Conservation (phyloP, 2,113 vertebrate genomes). For the Leucosticte australis region DNA sequence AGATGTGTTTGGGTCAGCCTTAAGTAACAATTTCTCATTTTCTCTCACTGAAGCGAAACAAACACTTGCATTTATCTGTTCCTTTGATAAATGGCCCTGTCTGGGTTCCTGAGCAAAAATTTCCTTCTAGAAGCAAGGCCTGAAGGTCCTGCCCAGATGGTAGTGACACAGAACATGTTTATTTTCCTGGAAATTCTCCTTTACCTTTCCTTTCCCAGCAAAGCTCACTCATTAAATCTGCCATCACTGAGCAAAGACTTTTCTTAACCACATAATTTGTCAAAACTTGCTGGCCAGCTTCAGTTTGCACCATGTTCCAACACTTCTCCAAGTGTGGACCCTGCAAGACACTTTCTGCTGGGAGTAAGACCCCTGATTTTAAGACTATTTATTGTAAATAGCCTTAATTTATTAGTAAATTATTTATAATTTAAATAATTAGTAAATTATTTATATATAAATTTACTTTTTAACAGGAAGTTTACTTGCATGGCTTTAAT, state of each 20-base stretch:
- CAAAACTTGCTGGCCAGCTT: background rate
- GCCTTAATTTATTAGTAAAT: too few species aligned
- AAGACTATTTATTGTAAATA: background rate
- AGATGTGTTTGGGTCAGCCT: slow-evolving; percentile 37
- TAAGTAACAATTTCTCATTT: slow-evolving; percentile 25
- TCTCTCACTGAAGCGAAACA: slow-evolving; percentile 29
- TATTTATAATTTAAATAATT: too few species aligned
- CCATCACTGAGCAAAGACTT: background rate
- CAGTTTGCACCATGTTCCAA: rapidly evolving
- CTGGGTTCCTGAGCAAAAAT: background rate
- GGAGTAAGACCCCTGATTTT: background rate
- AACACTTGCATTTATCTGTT: background rate
- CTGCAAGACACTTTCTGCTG: background rate
- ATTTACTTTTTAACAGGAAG: background rate
- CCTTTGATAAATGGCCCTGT: background rate
- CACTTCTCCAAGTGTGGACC: background rate
- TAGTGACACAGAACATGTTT: background rate
- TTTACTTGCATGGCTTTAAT: background rate
- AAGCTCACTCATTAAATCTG: background rate
- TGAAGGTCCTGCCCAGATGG: background rate
- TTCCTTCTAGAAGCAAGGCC: background rate
- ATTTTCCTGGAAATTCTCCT: background rate
- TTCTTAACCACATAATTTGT: background rate
- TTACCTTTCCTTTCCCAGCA: background rate
- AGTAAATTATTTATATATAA: background rate